Conservation (phyloP, 2,113 vertebrate species). For the Dendrocopos noguchii region DNA sequence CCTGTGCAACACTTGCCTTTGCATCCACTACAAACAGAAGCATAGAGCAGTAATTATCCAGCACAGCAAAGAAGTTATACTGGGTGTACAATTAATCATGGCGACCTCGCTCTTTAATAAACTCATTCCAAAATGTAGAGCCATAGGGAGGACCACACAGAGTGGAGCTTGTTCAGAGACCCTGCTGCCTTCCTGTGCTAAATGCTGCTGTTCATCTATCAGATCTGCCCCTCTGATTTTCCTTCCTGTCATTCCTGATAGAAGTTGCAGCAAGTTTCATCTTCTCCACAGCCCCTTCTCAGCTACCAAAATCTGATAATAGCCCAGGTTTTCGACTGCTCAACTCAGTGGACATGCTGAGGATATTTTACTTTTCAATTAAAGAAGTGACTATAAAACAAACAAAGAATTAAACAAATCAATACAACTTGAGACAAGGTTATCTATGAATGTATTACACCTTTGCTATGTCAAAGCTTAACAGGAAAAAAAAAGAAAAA, state of each 20-base stretch:
- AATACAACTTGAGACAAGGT: background rate
- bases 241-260: background rate
- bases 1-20: slow-evolving; percentile 55
- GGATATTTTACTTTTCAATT: background rate
- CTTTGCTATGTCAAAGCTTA: background rate
- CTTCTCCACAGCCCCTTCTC: background rate
- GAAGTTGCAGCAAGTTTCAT: accelerated
- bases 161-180: background rate
- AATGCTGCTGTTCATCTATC: background rate
- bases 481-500: background rate
- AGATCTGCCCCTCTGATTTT: background rate
- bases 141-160: background rate
- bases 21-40: slow-evolving; percentile 74
- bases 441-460: background rate
- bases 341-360: background rate
- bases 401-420: background rate
- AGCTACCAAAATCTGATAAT: background rate
- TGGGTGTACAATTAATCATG: background rate
- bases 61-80: slow-evolving; percentile 7
- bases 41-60: slow-evolving; percentile 56
- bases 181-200: background rate
- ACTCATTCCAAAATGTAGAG: background rate
- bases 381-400: background rate
- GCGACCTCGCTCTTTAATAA: background rate
- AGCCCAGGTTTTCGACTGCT: background rate